A percentile compares a stretch with the other conserved stretches of the same genome.
These are phyloP conservation scores for Drosophila flavopinicola DNA, from an alignment of 2,888 invertebrate genomes.

Conservation along the genomic window DNA sequence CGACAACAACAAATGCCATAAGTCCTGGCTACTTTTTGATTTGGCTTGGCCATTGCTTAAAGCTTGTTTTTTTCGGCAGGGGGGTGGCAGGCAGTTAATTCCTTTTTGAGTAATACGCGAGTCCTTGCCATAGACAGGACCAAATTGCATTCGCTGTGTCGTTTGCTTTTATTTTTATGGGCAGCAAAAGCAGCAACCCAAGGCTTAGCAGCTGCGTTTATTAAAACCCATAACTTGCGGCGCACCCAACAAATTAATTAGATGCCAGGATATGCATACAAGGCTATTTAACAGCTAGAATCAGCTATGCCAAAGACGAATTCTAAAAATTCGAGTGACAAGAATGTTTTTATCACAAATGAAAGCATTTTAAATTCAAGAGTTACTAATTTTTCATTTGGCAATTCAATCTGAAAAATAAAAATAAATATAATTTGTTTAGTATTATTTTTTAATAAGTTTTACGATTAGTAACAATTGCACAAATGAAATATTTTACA, in stretches of 20 bases:
- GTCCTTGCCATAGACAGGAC: slow-evolving; percentile 53
- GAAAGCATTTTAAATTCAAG: too few species aligned
- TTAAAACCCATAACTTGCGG: slow-evolving; percentile 68
- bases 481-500: too few species aligned
- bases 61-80: slow-evolving; percentile 4
- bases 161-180: slow-evolving; percentile 67
- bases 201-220: slow-evolving; percentile 56
- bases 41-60: slow-evolving; percentile 44
- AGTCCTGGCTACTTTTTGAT: slow-evolving; percentile 71
- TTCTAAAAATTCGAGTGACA: too few species aligned
- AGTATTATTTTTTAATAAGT: too few species aligned
- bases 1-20: slow-evolving; percentile 50
- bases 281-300: neutral
- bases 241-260: slow-evolving; percentile 51
- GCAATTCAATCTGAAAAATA: too few species aligned
- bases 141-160: slow-evolving; percentile 69
- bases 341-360: too few species aligned
- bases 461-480: too few species aligned
- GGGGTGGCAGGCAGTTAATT: slow-evolving; percentile 60
- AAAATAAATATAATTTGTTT: too few species aligned
- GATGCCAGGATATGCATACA: slow-evolving; percentile 17
- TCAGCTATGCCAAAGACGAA: too few species aligned
- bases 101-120: slow-evolving; percentile 79
- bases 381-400: too few species aligned
- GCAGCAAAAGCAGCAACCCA: neutral